Percentiles rank a stretch among this genome's conserved stretches.
These are phyloP conservation scores for Porites cylindrica DNA, from an alignment of 92 coral and sea anemone genomes.

Conservation along the genomic window DNA sequence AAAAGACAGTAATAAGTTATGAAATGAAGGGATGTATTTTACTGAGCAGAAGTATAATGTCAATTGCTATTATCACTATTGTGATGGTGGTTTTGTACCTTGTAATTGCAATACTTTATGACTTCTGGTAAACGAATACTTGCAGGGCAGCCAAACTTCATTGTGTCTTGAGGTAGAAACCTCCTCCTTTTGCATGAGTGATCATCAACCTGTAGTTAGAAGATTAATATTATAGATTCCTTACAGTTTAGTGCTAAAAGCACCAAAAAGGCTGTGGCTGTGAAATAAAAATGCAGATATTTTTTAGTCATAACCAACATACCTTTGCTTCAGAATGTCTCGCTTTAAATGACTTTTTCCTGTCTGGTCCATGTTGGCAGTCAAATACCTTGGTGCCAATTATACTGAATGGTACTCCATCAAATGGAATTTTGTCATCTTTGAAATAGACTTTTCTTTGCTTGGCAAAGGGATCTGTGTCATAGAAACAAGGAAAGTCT, in stretches of 20 bases:
- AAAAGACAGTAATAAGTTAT: too few relatives aligned
- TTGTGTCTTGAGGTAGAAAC: background rate
- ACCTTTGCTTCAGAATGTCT: constrained; percentile 9
- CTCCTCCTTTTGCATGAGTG: constrained; percentile 50
- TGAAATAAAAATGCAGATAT: background rate
- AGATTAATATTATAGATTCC: background rate
- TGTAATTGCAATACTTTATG: constrained; percentile 5
- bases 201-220: constrained; percentile 54
- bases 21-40: too few relatives aligned
- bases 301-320: background rate
- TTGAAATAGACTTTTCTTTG: constrained; percentile 49
- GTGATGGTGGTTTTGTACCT: background rate
- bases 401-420: constrained; percentile 65
- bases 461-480: constrained; percentile 63
- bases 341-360: constrained; percentile 46
- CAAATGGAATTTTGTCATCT: constrained; percentile 55
- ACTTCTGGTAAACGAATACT: constrained; percentile 46
- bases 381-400: constrained; percentile 70
- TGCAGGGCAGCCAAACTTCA: background rate
- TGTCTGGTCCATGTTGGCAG: constrained; percentile 77
- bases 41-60: too few relatives aligned
- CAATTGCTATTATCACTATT: too few relatives aligned
- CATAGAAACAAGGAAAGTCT: constrained; percentile 18
- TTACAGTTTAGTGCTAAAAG: background rate
- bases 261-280: too few relatives aligned